Evolutionary conservation across 2,113 vertebrate genomes (phyloP), one percentile per base, ranked within the genome.

Genomic region (Trematomus loennbergii): DNA sequence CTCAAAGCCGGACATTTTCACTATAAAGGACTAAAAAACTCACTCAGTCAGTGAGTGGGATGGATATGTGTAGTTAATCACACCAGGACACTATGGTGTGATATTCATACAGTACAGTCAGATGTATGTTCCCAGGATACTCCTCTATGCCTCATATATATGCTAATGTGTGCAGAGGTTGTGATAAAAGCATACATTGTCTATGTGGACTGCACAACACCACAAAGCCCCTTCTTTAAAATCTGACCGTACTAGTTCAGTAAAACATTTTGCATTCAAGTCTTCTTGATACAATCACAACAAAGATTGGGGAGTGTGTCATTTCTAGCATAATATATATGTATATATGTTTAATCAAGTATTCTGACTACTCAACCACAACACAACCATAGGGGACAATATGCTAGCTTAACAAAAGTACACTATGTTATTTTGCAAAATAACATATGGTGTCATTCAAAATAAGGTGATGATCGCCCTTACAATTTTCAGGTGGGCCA

Each of bases 401-500:
- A 4, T 4, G 46, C n/a, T 40, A 12, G 53, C 15, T 33, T 40
- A 40, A 40, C 55, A 22, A 1, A 46, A 9, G 36, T 5, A 25
- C 6, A 15, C 11, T 40, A n/a, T 20, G 18, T 45, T 43, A 12
- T 43, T 9, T 13, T 58, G 22, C 40, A 11, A 20, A 40, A 12
- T 18, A 8, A 17, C 2, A 25, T 16, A 0, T 12, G 8, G 18
- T 9, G 9, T 18, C 18, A n/a, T 18, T 60, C 2, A 12, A 53
- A 46, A n/a, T 16, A 58, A 15, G 10, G 12, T 20, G 22, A 52
- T 11, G 9, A 12, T 16, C 2, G 9, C 50, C 94, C 97, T 88
- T 95, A 97, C 97, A 22, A 99, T 98, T 95, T 98, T 99, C 75
- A 99, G 96, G 77, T 99, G 98, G 9, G 97, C 95, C 45, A 99